Conservation (phyloP, 2,113 vertebrate species). For the Entelurus aequoreus region DNA sequence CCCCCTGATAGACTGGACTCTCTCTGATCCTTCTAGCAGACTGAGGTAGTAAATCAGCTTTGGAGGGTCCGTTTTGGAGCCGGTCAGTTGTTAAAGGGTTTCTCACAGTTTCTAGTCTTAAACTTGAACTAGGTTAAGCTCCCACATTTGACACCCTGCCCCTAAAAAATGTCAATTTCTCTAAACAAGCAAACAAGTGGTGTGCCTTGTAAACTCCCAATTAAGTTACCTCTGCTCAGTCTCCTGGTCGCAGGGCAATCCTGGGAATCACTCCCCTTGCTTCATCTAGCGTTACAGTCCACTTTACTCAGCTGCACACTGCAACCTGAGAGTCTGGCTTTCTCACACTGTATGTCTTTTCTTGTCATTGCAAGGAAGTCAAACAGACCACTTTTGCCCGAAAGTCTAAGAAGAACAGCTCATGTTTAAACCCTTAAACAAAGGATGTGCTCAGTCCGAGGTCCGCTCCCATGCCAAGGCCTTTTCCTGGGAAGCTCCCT, state of each 20-base stretch:
- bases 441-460: conserved; percentile 38
- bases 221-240: not conserved
- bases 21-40: not conserved
- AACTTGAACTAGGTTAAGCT: not conserved
- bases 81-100: not conserved
- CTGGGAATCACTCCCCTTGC: conserved; percentile 43
- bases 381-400: conserved; percentile 38
- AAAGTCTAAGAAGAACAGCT: conserved; percentile 51
- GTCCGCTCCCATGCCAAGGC: conserved; percentile 32
- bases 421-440: conserved; percentile 57
- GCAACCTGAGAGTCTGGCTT: conserved; percentile 55
- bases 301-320: conserved; percentile 34
- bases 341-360: conserved; percentile 34
- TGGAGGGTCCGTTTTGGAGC: not conserved
- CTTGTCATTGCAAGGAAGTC: conserved; percentile 35
- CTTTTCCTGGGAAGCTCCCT: conserved; percentile 36
- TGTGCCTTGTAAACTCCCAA: not conserved
- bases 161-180: not conserved
- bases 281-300: conserved; percentile 54
- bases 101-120: not conserved
- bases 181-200: not conserved
- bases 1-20: not conserved
- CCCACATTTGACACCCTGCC: not conserved
- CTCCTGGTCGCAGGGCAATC: conserved; percentile 5
- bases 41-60: not conserved